Evolutionary conservation across 2,888 invertebrate species (phyloP), one percentile per base, ranked within the genome.

Genomic region (Pegoplata infirma): DNA sequence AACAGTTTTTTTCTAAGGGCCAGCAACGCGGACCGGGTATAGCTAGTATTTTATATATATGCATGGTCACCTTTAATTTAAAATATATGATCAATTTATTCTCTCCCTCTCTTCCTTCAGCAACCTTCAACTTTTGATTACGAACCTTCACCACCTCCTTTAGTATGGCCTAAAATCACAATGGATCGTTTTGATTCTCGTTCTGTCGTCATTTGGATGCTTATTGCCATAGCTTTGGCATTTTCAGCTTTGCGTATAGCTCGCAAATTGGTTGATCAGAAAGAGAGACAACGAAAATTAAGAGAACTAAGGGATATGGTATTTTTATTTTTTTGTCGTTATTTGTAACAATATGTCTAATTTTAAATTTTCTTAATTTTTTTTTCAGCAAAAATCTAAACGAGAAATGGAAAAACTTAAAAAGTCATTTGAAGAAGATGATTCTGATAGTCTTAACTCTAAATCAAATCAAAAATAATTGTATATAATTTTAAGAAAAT

Each of bases 161-260:
- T 86, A 3, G 83, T 84, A 3, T 89, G 88, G 88, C 87, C 89
- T 0, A 86, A 84, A 47, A 84, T 86, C 36, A 83, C 84, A 40
- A 81, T 84, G 1, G 87, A 88, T 80, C 85, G 84, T 28, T 87
- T 89, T 28, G 89, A 90, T 75, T 88, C 88, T 0, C 87, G 88
- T 28, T 88, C 89, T 2, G 85, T 88, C 3, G 85, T 89, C 10
- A 86, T 90, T 12, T 89, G 89, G 89, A 84, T 90, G 82, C 77
- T 89, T 28, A 84, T 83, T 16, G 86, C 86, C 17, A 86, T 89
- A 32, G 85, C 86, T 0, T 32, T 88, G 10, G 86, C 87, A 0
- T 89, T 89, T 61, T 81, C 88, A 0, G 84, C 84, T 0, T 58
- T 89, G 16, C 85, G 87, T 44, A 82, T 87, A 72, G 84, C 81